Evolutionary conservation across 2,113 vertebrate species (phyloP).

Genomic region (Lepus timidus): DNA sequence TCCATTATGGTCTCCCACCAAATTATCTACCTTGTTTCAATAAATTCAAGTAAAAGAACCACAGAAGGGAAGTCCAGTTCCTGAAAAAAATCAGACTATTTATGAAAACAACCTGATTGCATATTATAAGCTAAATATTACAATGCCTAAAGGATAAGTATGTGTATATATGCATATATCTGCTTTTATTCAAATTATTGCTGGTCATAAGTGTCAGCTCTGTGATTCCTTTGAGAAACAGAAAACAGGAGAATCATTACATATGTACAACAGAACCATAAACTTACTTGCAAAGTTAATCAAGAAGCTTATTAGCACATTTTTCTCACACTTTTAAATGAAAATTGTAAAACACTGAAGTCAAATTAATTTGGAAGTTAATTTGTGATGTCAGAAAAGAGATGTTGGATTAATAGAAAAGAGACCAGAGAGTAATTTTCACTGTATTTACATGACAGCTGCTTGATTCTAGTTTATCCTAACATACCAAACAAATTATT

Average conservation of each 20-base stretch:
- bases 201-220: slow-evolving; percentile 25
- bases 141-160: not conserved
- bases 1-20: not conserved
- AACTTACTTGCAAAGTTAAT: slow-evolving; percentile 39
- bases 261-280: not conserved
- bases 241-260: slow-evolving; percentile 18
- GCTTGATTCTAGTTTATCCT: slow-evolving; percentile 20
- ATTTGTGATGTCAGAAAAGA: slow-evolving; percentile 55
- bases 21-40: slow-evolving; percentile 23
- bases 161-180: not conserved
- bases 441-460: slow-evolving; percentile 13
- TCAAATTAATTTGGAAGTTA: slow-evolving; percentile 58
- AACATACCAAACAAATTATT: slow-evolving; percentile 17
- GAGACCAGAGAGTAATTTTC: not conserved
- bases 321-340: slow-evolving; percentile 65
- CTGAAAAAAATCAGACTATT: not conserved
- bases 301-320: slow-evolving; percentile 65
- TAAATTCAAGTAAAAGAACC: not conserved
- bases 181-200: not conserved
- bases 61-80: not conserved
- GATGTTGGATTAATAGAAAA: not conserved
- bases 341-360: slow-evolving; percentile 29
- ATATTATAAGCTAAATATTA: not conserved
- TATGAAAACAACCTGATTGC: not conserved
- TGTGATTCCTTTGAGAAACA: slow-evolving; percentile 39